Percentiles rank a stretch among this genome's conserved stretches.
phyloP scores from a whole-genome alignment of 2,888 invertebrate species.

The Apotomis capreana region DNA sequence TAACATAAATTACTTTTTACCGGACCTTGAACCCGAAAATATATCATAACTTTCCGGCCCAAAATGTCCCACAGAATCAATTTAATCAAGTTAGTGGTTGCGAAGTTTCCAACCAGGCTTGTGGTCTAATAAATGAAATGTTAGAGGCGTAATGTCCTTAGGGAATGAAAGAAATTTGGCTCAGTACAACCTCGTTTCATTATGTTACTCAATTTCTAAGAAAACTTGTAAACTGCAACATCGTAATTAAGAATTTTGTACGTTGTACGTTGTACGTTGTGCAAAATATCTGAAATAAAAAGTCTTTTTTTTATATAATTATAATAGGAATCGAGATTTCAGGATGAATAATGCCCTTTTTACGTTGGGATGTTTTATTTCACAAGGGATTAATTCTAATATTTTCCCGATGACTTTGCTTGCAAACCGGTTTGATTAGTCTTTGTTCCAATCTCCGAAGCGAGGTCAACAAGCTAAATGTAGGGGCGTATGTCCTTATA shows the following conservation, averaged over 20 bases:
- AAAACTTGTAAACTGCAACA: too few relatives aligned
- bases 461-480: constrained; percentile 11
- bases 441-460: background rate
- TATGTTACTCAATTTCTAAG: background rate
- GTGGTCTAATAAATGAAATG: constrained; percentile 13
- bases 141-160: constrained; percentile 1
- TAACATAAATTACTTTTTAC: background rate
- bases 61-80: constrained; percentile 9
- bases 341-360: too few relatives aligned
- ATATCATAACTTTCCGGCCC: constrained; percentile 15
- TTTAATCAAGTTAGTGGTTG: constrained; percentile 6
- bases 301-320: too few relatives aligned
- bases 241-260: too few relatives aligned
- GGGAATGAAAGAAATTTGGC: background rate
- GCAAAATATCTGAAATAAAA: too few relatives aligned
- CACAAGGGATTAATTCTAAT: too few relatives aligned
- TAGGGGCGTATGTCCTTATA: background rate
- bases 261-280: too few relatives aligned
- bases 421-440: too few relatives aligned
- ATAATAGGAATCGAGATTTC: too few relatives aligned
- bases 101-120: background rate
- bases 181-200: background rate
- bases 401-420: too few relatives aligned
- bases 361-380: too few relatives aligned
- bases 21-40: background rate